Base-by-base conservation (phyloP, 2,113 vertebrate genomes). In the Butastur rufipennis region DNA sequence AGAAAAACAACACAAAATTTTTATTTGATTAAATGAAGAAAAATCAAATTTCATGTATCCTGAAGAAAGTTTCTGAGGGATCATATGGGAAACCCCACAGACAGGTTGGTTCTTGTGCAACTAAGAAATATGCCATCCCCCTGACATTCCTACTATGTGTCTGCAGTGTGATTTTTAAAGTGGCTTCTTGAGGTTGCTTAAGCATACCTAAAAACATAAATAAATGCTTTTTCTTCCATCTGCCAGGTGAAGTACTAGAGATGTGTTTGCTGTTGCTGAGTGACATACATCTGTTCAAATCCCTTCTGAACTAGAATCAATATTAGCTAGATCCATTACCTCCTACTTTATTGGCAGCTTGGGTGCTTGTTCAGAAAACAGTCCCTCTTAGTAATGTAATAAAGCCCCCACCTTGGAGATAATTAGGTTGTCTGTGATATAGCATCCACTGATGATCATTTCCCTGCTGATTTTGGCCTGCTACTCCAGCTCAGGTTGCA, bases 331-430 rank as follows among this genome's bases (percentile, higher is more conserved):
- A 94, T 96, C 88, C 95, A 96, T 97, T 97, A 96, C 90, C 92
- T 92, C 79, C 90, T 88, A 71, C 31, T 92, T 92, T 95, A 92
- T 94, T 90, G 92, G 79, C 94, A 95, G 93, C 50, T 96, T 84
- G 82, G 96, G 62, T 94, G 72, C 94, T 95, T 92, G 75, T 86
- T 94, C 96, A 93, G 92, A 96, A 94, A 96, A 88, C 97, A 97
- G 85, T 86, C 93, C 63, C 71, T 94, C 62, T 59, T 55, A 93
- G 79, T 96, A 97, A 96, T 88, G 82, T 78, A 97, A 97, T 97
- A 96, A 97, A 90, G 55, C 82, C 86, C 79, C 88, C 92, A 94
- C 94, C 96, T 92, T 78, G 47, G 82, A 96, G 92, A 86, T 95
- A 95, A 97, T 97, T 86, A 92, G 53, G 89, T 96, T 92, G 79